These are phyloP conservation scores for Alectura lathami DNA, from an alignment of 2,113 vertebrate species.

Conservation along the genomic window DNA sequence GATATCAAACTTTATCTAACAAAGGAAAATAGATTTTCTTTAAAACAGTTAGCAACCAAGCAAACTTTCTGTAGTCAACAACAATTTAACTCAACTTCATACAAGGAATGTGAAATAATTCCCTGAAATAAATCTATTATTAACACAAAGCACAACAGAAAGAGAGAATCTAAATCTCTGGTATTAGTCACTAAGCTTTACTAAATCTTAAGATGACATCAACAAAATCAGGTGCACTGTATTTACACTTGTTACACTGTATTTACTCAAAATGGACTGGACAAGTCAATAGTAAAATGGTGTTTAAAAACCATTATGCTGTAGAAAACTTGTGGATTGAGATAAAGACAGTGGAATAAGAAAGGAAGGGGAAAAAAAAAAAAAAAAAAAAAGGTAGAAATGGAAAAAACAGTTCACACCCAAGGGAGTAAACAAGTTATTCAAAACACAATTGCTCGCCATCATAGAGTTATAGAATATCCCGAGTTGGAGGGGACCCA, in stretches of 20 bases:
- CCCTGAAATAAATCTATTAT: slow-evolving; percentile 35
- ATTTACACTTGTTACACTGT: slow-evolving; percentile 26
- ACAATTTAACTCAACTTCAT: slow-evolving; percentile 24
- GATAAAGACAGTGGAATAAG: not conserved
- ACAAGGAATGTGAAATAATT: slow-evolving; percentile 26
- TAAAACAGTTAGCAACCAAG: not conserved
- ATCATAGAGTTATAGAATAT: not conserved
- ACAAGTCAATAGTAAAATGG: not conserved
- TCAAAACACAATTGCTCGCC: not conserved
- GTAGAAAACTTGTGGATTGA: not conserved
- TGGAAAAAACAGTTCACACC: not conserved
- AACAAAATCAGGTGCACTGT: slow-evolving; percentile 52
- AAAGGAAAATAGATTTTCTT: not conserved
- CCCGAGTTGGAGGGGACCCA: not conserved
- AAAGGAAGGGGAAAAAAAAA: not conserved
- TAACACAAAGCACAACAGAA: not conserved
- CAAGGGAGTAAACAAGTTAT: not conserved
- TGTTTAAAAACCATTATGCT: not conserved
- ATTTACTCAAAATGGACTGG: slow-evolving; percentile 4
- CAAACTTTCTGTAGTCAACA: not conserved
- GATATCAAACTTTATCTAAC: not conserved
- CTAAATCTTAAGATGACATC: slow-evolving; percentile 67
- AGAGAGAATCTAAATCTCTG: slow-evolving; percentile 25
- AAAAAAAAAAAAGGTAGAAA: not conserved
- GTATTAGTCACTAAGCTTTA: slow-evolving; percentile 21